phyloP scores from a whole-genome alignment of 2,113 vertebrate species.

The Macquaria ambigua region DNA sequence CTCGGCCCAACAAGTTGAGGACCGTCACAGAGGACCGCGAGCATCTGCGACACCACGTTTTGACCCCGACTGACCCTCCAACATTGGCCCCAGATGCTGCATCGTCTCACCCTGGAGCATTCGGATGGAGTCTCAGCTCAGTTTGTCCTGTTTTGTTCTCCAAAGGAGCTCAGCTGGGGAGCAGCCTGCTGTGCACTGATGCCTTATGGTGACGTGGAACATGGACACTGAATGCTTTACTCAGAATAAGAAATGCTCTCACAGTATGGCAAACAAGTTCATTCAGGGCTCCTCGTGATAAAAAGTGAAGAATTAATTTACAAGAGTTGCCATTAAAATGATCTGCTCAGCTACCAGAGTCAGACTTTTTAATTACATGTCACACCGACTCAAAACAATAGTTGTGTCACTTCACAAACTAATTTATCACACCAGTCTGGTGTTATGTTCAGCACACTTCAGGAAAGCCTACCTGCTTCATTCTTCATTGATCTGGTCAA shows the following conservation, averaged over 20 bases:
- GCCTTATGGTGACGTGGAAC: not conserved
- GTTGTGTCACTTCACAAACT: not conserved
- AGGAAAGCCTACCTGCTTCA: not conserved
- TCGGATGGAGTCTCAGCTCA: not conserved
- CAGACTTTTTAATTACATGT: not conserved
- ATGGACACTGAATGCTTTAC: not conserved
- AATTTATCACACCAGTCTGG: too few species aligned
- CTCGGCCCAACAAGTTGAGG: not conserved
- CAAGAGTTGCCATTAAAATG: not conserved
- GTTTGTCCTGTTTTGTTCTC: constrained; percentile 14
- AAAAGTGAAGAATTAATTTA: not conserved
- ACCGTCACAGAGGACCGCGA: not conserved
- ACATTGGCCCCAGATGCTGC: constrained; percentile 21
- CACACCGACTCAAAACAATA: not conserved
- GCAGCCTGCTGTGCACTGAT: constrained; percentile 2
- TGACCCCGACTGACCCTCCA: constrained; percentile 21
- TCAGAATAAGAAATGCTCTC: not conserved
- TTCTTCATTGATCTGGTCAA: constrained; percentile 5
- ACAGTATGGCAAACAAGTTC: not conserved
- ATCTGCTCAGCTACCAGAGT: not conserved
- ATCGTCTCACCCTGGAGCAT: not conserved
- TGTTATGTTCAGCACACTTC: too few species aligned
- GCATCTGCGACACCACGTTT: not conserved
- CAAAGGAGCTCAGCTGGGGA: constrained; percentile 41
- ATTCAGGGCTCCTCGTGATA: not conserved